Base-by-base conservation (phyloP, 2,888 invertebrate species). In the Ormyrus pomaceus region DNA sequence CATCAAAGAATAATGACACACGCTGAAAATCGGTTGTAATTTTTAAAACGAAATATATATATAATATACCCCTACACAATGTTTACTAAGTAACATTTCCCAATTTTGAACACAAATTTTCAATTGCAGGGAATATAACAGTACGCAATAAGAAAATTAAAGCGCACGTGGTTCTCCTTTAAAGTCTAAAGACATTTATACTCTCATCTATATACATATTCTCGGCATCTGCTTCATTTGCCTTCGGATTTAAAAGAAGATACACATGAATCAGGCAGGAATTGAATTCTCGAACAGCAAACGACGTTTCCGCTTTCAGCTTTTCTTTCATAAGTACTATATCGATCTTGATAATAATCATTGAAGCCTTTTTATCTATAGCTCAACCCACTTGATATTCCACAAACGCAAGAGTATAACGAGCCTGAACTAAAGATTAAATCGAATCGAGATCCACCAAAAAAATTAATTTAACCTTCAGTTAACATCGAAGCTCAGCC, bases 161-260 rank as follows among this genome's bases (percentile, higher is more conserved):
- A 66, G 66, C 50, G 59, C 10, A 45, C 5, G 51, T 65, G 5
- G 59, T 51, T 58, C 58, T 59, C 5, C 50, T 34, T 34, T 66
- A 66, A 13, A n/a, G 11, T 19, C 45, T 58, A 58, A 58, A 45
- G 45, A 51, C 51, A 58, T 46, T 34, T 74, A 74, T 56, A 73
- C n/a, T 55, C 34, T 73, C 48, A 9, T 65, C 19, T 74, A 74
- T 66, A 8, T 74, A 74, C 74, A 74, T 34, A 34, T 65, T 13
- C 48, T 56, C 13, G 62, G 34, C 34, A 34, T 53, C 62, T 13
- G 13, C 34, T 62, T 6, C 11, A 51, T 9, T 34, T 34, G 34
- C 34, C 34, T 34, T 34, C 34, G 34, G 34, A 34, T 34, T 48
- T 61, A 34, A 69, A 56, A 51, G 50, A 68, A 34, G 34, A 34